These are phyloP conservation scores for Dreissena rostriformis DNA, from an alignment of 1,140 invertebrate species.

Conservation along the genomic window DNA sequence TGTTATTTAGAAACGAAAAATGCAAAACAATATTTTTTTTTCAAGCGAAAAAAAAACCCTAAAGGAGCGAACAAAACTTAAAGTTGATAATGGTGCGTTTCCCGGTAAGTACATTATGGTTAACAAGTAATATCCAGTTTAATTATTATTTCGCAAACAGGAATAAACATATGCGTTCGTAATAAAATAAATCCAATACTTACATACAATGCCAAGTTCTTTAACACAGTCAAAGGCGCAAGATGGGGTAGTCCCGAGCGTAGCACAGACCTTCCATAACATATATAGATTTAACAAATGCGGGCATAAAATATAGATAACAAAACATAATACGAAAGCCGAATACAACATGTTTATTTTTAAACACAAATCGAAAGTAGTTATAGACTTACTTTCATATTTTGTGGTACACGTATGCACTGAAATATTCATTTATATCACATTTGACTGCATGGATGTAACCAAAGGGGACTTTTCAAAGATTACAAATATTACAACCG, in stretches of 20 bases:
- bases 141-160: background rate
- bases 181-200: slow-evolving; percentile 83
- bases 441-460: background rate
- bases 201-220: slow-evolving; percentile 83
- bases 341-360: background rate
- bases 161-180: background rate
- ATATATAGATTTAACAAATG: background rate
- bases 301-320: background rate
- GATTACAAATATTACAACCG: no score
- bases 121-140: no score
- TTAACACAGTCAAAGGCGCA: slow-evolving; percentile 94
- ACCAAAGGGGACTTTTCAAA: background rate
- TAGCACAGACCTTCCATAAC: slow-evolving; percentile 88
- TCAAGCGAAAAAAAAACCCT: no score
- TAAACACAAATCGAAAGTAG: background rate
- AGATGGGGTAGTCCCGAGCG: slow-evolving; percentile 93
- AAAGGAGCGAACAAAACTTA: no score
- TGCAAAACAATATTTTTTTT: no score
- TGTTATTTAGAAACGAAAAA: no score
- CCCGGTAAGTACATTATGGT: no score
- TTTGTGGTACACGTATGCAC: background rate
- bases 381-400: background rate
- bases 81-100: no score
- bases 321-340: background rate
- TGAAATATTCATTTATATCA: background rate